Evolutionary conservation across 2,113 vertebrate genomes (phyloP), one percentile per base, ranked within the genome.

Genomic region (Trematocara zebra): DNA sequence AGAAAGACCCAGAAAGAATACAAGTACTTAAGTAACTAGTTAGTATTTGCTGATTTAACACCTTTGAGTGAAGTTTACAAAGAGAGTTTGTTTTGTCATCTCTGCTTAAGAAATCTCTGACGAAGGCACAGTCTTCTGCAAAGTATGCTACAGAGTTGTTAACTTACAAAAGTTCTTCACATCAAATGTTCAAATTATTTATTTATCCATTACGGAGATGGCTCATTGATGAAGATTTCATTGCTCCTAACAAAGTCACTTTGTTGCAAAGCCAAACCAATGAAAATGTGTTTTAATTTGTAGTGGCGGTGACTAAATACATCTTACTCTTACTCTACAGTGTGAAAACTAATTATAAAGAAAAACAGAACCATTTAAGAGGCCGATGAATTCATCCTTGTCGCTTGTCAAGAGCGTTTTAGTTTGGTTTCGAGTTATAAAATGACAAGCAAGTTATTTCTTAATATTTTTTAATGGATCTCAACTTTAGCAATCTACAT

Each of bases 261-360:
- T 47, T 86, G 64, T 33, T 78, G 9, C 35, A 51, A 78, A 83
- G 80, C 42, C 51, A 85, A 83, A 80, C 31, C 35, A 53, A 31
- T 20, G 37, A 12, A 78, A 76, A 44, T 79, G 26, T 1, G 5
- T 74, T 35, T 76, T 26, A 54, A 54, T 53, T 54, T 52, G 23
- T 28, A 31, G 11, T 44, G 9, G 56, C 57, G 54, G 67, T 37
- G 20, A 49, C 31, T 78, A 40, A 78, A 54, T 69, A 47, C n/a
- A 51, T 74, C 47, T 89, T 20, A 57, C 12, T 85, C 44, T 78
- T 7, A 40, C 2, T 67, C 17, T 83, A 64, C 17, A 52, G 10
- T 23, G 35, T 26, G 52, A 6, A 90, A 88, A 85, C 76, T 85
- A 83, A 91, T 85, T 72, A 88, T 18, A 6, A 72, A 52, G 37